Percentiles rank a stretch among this genome's conserved stretches.
Evolutionary conservation across 2,888 invertebrate genomes (phyloP).

Genomic region (Agapetus fuscipes): DNA sequence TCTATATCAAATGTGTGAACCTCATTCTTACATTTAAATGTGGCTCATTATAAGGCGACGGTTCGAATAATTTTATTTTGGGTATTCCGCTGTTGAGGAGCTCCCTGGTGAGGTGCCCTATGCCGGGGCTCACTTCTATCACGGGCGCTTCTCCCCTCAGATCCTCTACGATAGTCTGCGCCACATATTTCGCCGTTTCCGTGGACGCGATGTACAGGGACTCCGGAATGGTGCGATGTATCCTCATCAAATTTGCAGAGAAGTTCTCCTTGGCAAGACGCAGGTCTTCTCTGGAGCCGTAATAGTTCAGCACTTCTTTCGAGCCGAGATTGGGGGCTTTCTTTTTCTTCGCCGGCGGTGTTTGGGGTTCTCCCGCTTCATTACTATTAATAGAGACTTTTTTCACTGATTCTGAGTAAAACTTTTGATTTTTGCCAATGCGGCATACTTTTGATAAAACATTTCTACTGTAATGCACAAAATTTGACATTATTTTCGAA

Average conservation of each 20-base stretch:
- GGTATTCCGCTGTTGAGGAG: constrained; percentile 43
- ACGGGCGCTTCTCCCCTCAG: constrained; percentile 32
- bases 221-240: constrained; percentile 21
- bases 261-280: not conserved
- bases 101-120: constrained; percentile 52
- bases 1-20: too few species aligned
- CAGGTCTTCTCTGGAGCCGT: constrained; percentile 19
- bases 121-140: constrained; percentile 62
- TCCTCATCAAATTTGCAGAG: constrained; percentile 5
- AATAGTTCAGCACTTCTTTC: constrained; percentile 9
- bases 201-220: constrained; percentile 39
- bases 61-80: constrained; percentile 51
- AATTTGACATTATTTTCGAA: too few species aligned
- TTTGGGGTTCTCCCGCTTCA: not conserved
- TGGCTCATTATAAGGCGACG: constrained; percentile 37
- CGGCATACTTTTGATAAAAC: too few species aligned
- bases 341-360: not conserved
- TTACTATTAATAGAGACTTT: too few species aligned
- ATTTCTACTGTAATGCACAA: too few species aligned
- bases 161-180: constrained; percentile 29
- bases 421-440: too few species aligned
- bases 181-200: constrained; percentile 34
- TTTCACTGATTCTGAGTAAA: too few species aligned
- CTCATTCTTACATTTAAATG: constrained; percentile 34
- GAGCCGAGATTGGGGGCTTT: not conserved